Percentiles rank a stretch among this genome's conserved stretches.
Evolutionary conservation across 2,113 vertebrate genomes (phyloP).

Genomic region (Phodopus roborovskii): DNA sequence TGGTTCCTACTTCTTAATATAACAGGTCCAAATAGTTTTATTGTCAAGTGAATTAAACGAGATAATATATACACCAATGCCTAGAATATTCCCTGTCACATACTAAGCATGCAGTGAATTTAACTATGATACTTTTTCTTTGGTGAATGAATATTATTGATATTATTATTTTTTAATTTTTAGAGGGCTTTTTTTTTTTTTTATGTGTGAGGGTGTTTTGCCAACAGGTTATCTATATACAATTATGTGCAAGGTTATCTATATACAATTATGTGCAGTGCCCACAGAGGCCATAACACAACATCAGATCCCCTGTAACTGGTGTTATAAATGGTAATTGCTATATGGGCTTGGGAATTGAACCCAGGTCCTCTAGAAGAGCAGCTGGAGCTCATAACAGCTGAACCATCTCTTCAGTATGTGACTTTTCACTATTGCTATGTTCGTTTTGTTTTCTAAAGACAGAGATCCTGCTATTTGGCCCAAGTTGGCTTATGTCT

Average conservation of each 20-base stretch:
- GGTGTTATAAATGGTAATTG: background rate
- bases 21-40: background rate
- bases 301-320: background rate
- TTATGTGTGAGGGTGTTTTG: background rate
- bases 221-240: background rate
- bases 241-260: background rate
- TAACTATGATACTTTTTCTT: conserved; percentile 22
- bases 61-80: background rate
- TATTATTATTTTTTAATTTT: background rate
- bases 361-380: background rate
- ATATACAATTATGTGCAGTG: background rate
- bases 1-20: background rate
- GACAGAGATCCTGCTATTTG: background rate
- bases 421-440: background rate
- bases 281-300: background rate
- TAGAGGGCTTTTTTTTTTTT: background rate
- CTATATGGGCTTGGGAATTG: too few relatives aligned
- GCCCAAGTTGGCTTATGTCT: background rate
- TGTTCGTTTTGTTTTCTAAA: background rate
- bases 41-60: conserved; percentile 48
- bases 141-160: background rate
- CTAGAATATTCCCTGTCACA: background rate
- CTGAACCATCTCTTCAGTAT: background rate
- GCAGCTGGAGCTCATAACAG: background rate
- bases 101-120: background rate